Evolutionary conservation across 2,888 invertebrate genomes (phyloP), one percentile per base, ranked within the genome.

Genomic region (Calameuta filiformis): DNA sequence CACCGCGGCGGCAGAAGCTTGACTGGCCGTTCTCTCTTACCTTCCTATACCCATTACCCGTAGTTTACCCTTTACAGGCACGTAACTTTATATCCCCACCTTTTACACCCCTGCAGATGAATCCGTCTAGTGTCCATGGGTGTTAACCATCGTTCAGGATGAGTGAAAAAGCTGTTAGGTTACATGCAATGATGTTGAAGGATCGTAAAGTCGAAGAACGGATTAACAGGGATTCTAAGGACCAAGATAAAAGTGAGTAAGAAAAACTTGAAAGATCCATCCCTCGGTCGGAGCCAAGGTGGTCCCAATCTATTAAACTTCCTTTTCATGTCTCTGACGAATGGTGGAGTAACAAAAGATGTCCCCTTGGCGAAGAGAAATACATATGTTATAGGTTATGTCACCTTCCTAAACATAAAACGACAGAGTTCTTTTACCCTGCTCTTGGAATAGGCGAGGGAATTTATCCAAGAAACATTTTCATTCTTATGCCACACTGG

Each of bases 21-120:
- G 71, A 71, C 71, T 71, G 71, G 71, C 71, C 71, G 31, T 71
- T 71, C 33, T 71, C 6, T 56, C 56, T 40, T 15, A 40, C 40
- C 40, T 23, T 23, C 56, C 23, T 56, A 23, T 56, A 56, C 1
- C 31, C 12, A 71, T 34, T 31, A 69, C 31, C 2, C 71, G 71
- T 23, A 9, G 71, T 71, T 33, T 9, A 34, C 71, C 34, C 71
- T 30, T 71, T 34, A 30, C 9, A 71, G n/a, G 12, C 31, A 9
- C 23, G 31, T 12, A 71, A 34, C 71, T 31, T 31, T 71, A 56
- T 34, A 71, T 71, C 71, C 71, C 71, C 71, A 56, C 56, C 56
- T 23, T 56, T 56, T 56, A 56, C 15, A 56, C 23, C 56, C 56
- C 23, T 23, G 56, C 23, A 23, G 2, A 56, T 23, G 2, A 56